A percentile compares a stretch with the other conserved stretches of the same genome.
These are phyloP conservation scores for Danionella cerebrum DNA, from an alignment of 2,113 vertebrate species.

Conservation along the genomic window DNA sequence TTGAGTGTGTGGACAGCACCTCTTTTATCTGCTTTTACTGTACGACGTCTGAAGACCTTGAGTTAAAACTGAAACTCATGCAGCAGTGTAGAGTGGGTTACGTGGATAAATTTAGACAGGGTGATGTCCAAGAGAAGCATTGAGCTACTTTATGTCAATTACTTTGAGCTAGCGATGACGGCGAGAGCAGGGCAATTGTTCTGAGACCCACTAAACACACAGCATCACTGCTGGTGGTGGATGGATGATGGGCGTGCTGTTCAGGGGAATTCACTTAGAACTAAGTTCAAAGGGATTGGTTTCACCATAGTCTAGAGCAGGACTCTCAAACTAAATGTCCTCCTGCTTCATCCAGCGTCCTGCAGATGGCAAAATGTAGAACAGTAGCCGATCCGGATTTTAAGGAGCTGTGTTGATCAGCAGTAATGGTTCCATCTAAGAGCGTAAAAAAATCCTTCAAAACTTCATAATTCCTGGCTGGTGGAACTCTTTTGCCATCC, in stretches of 20 bases:
- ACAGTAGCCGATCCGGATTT: too few relatives aligned
- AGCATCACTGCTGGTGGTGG: background rate
- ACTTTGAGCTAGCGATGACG: background rate
- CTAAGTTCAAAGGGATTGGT: background rate
- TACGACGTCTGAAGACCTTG: background rate
- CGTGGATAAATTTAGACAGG: background rate
- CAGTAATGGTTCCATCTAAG: too few relatives aligned
- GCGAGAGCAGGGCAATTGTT: background rate
- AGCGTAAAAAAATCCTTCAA: too few relatives aligned
- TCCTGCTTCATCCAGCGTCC: too few relatives aligned
- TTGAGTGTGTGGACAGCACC: background rate
- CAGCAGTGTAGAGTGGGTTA: background rate
- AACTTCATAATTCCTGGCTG: too few relatives aligned
- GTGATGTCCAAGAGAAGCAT: background rate
- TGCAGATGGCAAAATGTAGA: too few relatives aligned
- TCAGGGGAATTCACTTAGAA: background rate
- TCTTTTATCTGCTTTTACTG: background rate
- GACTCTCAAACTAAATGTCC: too few relatives aligned
- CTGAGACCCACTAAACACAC: background rate
- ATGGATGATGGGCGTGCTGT: background rate
- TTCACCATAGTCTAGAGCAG: too few relatives aligned
- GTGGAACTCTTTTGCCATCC: too few relatives aligned
- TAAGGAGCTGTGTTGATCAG: too few relatives aligned
- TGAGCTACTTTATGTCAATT: background rate
- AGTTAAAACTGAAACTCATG: background rate